Base-by-base conservation (phyloP, 2,797 vertebrate genomes). In the Gymnoscopelus braueri region DNA sequence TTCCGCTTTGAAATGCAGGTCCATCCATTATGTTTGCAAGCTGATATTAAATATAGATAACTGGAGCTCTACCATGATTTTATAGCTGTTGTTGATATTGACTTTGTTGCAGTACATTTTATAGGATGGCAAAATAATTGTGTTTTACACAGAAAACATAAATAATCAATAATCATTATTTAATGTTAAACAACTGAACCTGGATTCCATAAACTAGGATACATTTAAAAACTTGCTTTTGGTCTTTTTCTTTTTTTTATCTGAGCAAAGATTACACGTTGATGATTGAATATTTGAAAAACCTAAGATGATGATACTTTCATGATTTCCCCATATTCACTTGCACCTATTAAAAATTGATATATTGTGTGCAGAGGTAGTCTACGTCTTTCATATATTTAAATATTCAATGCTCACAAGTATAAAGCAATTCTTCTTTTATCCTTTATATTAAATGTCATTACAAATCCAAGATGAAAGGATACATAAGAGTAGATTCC, bases 391-490 rank as follows among this genome's bases (percentile, higher is more conserved):
- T 86, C 63, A 64, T 64, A 60, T 61, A 62, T 68, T 81, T 71
- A 73, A 75, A 77, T 79, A 52, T 64, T 74, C 35, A 39, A 74
- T 83, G 39, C 39, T 84, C 49, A 80, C 78, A 47, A 23, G 12
- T 76, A 56, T 67, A 64, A 67, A 56, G 59, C 48, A 64, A 1
- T 66, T 81, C 35, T 64, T 74, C 54, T 77, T 78, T 85, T 86
- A 69, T 84, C 11, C 48, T 77, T 59, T 72, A 58, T 63, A 58
- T 76, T 69, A 75, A 75, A 52, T 11, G 19, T 78, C 74, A 75
- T 84, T 74, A 58, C 61, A 78, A 79, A 14, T 49, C 3, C 47
- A 53, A 71, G 54, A 86, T 84, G 55, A 88, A 80, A 78, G 60
- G 3, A 70, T 59, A 73, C 24, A 62, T 68, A 73, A 49, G 15